Conservation (phyloP, 2,797 vertebrate species). For the Sebastes dallii region DNA sequence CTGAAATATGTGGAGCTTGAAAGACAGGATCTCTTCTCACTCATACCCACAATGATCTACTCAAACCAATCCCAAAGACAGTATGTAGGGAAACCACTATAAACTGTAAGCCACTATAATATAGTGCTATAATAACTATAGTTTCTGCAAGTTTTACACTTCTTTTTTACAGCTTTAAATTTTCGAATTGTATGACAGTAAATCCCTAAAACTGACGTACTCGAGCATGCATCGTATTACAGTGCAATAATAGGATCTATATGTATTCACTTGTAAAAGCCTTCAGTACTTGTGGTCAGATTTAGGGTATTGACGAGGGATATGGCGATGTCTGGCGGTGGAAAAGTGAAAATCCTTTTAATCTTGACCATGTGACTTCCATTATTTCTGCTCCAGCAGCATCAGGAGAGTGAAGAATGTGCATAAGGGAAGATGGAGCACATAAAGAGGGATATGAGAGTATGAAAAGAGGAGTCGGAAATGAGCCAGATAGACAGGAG, state of each 20-base stretch:
- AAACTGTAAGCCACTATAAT: background rate
- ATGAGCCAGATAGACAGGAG: slow-evolving; percentile 39
- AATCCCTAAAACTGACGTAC: background rate
- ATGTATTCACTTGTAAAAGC: slow-evolving; percentile 3
- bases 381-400: background rate
- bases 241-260: background rate
- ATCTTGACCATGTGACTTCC: slow-evolving; percentile 1
- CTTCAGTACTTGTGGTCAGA: background rate
- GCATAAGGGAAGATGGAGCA: background rate
- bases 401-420: slow-evolving; percentile 1
- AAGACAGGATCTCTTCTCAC: background rate
- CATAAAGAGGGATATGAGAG: slow-evolving; percentile 2
- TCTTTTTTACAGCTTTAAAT: background rate
- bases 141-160: background rate
- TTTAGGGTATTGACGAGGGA: background rate
- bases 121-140: background rate
- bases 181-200: background rate
- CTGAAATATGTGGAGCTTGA: background rate
- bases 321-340: background rate
- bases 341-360: slow-evolving; percentile 18
- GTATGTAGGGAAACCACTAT: background rate
- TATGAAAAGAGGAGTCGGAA: slow-evolving; percentile 18
- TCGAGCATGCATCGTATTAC: slow-evolving; percentile 1
- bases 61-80: background rate
- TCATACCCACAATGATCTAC: background rate